These are phyloP conservation scores for Ectropis grisescens DNA, from an alignment of 1,140 invertebrate genomes.

Conservation along the genomic window DNA sequence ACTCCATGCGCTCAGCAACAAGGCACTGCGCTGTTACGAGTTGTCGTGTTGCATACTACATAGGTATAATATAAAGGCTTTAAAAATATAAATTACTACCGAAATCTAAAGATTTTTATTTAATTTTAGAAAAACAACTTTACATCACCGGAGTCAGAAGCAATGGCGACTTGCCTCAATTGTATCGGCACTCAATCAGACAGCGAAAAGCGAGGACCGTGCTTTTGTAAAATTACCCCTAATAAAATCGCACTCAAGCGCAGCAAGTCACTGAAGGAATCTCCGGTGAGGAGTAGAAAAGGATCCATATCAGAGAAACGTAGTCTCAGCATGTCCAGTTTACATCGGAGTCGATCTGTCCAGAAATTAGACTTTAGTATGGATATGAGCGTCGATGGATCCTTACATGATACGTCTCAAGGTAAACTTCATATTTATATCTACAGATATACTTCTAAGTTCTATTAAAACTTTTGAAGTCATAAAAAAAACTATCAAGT, in stretches of 20 bases:
- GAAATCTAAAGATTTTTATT: too few relatives aligned
- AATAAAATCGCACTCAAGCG: conserved; percentile 37
- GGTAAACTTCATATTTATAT: conserved; percentile 33
- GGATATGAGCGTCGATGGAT: conserved; percentile 63
- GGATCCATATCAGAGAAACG: conserved; percentile 35
- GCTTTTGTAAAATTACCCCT: conserved; percentile 38
- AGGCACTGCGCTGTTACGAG: too few relatives aligned
- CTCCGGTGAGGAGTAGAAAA: conserved; percentile 27
- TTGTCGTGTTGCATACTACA: too few relatives aligned
- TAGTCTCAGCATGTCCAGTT: conserved; percentile 50
- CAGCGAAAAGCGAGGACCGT: conserved; percentile 25
- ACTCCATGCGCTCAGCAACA: too few relatives aligned
- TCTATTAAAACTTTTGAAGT: too few relatives aligned
- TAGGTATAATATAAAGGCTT: too few relatives aligned
- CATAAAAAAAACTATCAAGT: too few relatives aligned
- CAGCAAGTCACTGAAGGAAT: conserved; percentile 48
- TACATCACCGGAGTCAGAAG: conserved; percentile 49
- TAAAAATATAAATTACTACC: too few relatives aligned
- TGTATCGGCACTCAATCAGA: conserved; percentile 28
- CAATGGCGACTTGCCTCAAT: conserved; percentile 45
- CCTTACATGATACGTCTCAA: conserved; percentile 39
- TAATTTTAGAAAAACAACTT: conserved; percentile 53
- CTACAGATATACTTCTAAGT: too few relatives aligned
- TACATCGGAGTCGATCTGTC: conserved; percentile 49
- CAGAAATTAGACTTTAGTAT: conserved; percentile 62